Base-by-base conservation (phyloP, 2,797 vertebrate species). In the Intellagama lesueurii region DNA sequence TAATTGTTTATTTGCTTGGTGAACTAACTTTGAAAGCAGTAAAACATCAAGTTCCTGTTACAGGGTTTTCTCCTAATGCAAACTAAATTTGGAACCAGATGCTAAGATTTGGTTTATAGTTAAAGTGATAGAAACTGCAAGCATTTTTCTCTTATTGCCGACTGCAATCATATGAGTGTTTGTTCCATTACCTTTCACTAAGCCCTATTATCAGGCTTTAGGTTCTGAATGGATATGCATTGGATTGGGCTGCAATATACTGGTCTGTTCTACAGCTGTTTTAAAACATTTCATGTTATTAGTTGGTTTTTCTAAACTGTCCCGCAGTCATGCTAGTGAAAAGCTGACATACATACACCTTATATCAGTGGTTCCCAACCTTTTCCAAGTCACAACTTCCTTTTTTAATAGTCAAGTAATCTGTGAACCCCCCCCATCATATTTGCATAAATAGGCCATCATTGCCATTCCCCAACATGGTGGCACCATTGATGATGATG, bases 11-110 rank as follows among this genome's bases (percentile, higher is more conserved):
- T 16, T 49, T 81, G 47, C 69, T 86, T 77, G 66, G 76, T 47
- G n/a, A 77, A 82, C 7, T 82, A 76, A 68, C 30, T 76, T 40
- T 69, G 40, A 86, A 82, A 77, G 32, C 6, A 69, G 72, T 69
- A 72, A 81, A 80, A 84, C 24, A 40, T 56, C 44, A 76, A 75
- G 40, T 73, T 81, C 77, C 16, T 66, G n/a, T 84, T 78, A 26
- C 49, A 83, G n/a, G 26, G 8, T 73, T 68, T 81, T n/a, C 24
- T 81, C 5, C 24, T 14, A 90, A 90, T 91, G 60, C 17, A 16
- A 78, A 5, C 5, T 81, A 52, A 40, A 66, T 60, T 81, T 81
- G 78, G 14, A 22, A 16, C 40, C 44, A 35, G 6, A 76, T 81
- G 17, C 60, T 76, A 40, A 56, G 14, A 69, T 64, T 24, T 35